Evolutionary conservation across 2,888 invertebrate genomes (phyloP).

Genomic region (Drosophila koepferae): DNA sequence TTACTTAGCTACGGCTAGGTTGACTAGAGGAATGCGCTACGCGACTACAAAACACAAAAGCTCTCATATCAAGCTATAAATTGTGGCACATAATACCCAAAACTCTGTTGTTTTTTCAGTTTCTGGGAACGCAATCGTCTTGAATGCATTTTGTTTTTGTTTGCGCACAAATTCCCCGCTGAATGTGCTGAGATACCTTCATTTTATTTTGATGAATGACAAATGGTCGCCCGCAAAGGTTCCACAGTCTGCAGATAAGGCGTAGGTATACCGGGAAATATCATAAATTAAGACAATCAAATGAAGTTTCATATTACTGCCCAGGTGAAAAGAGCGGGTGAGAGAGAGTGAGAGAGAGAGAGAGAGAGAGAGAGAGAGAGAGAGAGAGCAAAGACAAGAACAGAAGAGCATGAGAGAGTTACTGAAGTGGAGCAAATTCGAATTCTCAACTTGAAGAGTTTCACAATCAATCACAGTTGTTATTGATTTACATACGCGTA

Average conservation of each 20-base stretch:
- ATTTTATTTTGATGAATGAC: neutral
- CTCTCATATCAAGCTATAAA: neutral
- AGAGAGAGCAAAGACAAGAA: neutral
- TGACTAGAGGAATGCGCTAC: conserved; percentile 4
- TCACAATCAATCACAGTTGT: neutral
- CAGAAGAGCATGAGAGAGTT: neutral
- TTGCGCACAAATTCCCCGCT: neutral
- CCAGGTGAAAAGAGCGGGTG: neutral
- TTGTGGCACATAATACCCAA: neutral
- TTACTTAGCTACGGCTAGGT: neutral
- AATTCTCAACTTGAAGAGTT: neutral
- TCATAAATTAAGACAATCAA: neutral
- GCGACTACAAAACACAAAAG: no score
- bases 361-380: no score
- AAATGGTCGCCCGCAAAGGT: neutral
- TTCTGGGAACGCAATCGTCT: neutral
- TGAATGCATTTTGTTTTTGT: neutral
- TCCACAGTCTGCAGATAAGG: neutral
- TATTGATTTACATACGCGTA: neutral
- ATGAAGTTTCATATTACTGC: neutral
- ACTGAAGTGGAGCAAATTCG: neutral
- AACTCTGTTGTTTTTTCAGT: neutral
- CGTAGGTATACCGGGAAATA: neutral
- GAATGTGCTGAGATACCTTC: neutral
- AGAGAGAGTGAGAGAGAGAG: no score